Conservation (phyloP, 2,797 vertebrate genomes). For the Molossus alvarezi region DNA sequence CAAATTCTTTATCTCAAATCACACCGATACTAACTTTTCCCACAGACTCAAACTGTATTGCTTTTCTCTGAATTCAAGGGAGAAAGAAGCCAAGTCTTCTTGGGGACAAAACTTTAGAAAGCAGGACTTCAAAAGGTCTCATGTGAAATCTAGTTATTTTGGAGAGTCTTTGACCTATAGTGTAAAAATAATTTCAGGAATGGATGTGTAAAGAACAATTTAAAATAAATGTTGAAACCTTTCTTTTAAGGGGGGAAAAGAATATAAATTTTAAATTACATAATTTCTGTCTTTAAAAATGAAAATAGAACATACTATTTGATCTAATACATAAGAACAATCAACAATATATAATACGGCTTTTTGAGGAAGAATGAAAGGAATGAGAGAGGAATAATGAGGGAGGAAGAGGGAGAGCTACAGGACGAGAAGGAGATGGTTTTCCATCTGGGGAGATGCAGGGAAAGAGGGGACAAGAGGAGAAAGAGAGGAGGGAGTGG, state of each 20-base stretch:
- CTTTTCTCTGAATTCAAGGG: neutral
- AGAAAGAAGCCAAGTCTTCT: neutral
- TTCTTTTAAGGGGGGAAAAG: neutral
- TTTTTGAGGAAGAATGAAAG: neutral
- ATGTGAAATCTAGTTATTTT: neutral
- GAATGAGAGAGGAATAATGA: neutral
- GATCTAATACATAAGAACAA: neutral
- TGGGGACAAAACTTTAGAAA: neutral
- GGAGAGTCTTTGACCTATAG: neutral
- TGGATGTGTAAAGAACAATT: neutral
- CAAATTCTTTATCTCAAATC: neutral
- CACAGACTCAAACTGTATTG: neutral
- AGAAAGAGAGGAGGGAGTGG: neutral
- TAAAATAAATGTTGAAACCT: neutral
- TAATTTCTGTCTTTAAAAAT: neutral
- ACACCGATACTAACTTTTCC: neutral
- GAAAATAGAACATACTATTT: conserved; percentile 4
- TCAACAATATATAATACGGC: neutral
- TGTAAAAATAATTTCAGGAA: neutral
- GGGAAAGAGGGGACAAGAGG: neutral
- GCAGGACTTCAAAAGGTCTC: neutral
- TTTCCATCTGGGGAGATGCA: neutral
- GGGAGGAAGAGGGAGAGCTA: neutral
- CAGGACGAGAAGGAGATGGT: neutral
- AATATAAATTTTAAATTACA: conserved; percentile 3